Evolutionary conservation across 2,113 vertebrate genomes (phyloP).

Genomic region (Meriones unguiculatus): DNA sequence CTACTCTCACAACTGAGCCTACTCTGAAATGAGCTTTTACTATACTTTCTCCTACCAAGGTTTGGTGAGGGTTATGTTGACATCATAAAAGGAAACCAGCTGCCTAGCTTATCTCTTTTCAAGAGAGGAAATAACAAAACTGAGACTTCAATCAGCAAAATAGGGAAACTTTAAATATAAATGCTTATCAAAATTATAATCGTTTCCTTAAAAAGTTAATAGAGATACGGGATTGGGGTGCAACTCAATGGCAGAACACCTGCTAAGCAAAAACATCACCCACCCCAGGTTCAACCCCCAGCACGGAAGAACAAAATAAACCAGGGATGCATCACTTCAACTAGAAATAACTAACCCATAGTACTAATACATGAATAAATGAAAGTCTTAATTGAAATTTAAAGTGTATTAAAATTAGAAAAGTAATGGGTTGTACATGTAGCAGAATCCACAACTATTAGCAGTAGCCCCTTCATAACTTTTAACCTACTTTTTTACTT

Average conservation of each 20-base stretch:
- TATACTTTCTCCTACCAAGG: neutral
- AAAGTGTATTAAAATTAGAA: neutral
- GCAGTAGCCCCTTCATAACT: neutral
- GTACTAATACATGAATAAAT: neutral
- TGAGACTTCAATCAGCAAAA: constrained; percentile 13
- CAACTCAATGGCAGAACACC: neutral
- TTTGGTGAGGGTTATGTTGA: neutral
- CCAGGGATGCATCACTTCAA: neutral
- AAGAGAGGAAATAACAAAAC: constrained; percentile 29
- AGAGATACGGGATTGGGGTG: neutral
- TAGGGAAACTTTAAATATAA: neutral
- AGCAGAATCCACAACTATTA: neutral
- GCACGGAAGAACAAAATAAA: neutral
- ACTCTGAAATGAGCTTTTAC: neutral
- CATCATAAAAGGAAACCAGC: neutral
- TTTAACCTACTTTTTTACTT: neutral
- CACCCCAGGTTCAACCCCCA: neutral
- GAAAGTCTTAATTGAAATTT: neutral
- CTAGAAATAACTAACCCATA: neutral
- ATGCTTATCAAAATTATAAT: neutral
- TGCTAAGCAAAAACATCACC: neutral
- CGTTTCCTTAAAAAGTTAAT: neutral
- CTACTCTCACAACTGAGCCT: neutral
- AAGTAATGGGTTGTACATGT: neutral
- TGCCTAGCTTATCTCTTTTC: neutral